Evolutionary conservation across 1,140 invertebrate genomes (phyloP).

Genomic region (Rhagoletis pomonella): DNA sequence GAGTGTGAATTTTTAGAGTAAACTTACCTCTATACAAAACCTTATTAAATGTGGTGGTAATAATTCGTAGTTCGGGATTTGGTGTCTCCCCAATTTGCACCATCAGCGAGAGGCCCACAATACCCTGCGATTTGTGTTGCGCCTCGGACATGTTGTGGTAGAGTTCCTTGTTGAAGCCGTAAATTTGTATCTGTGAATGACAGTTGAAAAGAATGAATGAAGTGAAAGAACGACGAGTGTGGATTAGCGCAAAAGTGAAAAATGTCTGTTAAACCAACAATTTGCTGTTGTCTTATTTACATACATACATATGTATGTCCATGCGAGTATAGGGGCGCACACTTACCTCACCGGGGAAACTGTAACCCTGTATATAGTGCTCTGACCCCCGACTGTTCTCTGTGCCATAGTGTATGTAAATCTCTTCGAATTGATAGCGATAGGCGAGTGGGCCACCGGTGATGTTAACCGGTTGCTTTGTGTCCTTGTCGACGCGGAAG

Average conservation of each 20-base stretch:
- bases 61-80: conserved; percentile 87
- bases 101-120: conserved; percentile 94
- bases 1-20: neutral
- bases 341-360: conserved; percentile 95
- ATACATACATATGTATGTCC: neutral
- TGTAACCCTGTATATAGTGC: conserved; percentile 92
- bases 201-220: conserved; percentile 56
- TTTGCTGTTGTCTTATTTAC: conserved; percentile 9
- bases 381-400: conserved; percentile 92
- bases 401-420: conserved; percentile 95
- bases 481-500: conserved; percentile 90
- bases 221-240: neutral
- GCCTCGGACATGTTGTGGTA: conserved; percentile 97
- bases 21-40: conserved; percentile 86
- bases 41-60: conserved; percentile 91
- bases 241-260: conserved; percentile 40
- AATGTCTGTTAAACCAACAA: conserved; percentile 18
- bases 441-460: conserved; percentile 97
- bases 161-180: conserved; percentile 96
- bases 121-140: conserved; percentile 92
- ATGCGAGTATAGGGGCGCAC: neutral
- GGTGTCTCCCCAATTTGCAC: conserved; percentile 92
- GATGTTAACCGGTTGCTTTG: conserved; percentile 90
- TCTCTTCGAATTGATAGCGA: conserved; percentile 93
- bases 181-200: conserved; percentile 90